Evolutionary conservation across 2,113 vertebrate species (phyloP), one percentile per base, ranked within the genome.

Genomic region (Rhinogobius similis): DNA sequence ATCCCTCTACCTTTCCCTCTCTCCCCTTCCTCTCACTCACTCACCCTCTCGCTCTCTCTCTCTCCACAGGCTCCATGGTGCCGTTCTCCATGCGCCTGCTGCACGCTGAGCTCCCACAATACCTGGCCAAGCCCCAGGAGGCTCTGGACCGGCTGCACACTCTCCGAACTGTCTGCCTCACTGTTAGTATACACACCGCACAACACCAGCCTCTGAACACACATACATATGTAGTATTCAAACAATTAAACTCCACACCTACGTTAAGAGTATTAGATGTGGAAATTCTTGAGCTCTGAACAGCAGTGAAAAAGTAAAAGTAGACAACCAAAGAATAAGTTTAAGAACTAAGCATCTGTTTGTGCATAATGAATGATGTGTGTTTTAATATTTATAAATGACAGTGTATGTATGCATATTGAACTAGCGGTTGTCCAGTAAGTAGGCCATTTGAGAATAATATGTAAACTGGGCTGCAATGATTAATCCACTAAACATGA

Each of bases 81-180:
- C 98, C 98, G 43, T 99, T 99, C 85, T 98, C 97, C 27, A 98
- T 98, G 98, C 85, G 97, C 52, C 91, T 99, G 88, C 87, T 99
- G 64, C 95, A 98, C 20, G 96, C 98, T 0, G 97, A 99, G 84
- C 95, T 99, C 62, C 97, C 95, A 73, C 97, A 99, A 85, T 97
- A 99, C 85, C 86, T 98, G 68, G 94, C 94, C 67, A 95, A 94
- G 82, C 95, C 97, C 27, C 98, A 98, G 89, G 98, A 98, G 78
- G 94, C 96, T 10, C 93, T 99, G 84, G 97, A 98, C 88, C 93
- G 96, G 72, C 93, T 99, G 72, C 95, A 99, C 68, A 81, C 68
- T n/a, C 94, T 99, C 91, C 97, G 92, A 91, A 95, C 89, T 6
- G 88, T 96, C 90, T 99, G 96, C 74, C n/a, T 91, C 72, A 88